Evolutionary conservation across 2,797 vertebrate species (phyloP), one percentile per base, ranked within the genome.

Genomic region (Cossypha heuglini): DNA sequence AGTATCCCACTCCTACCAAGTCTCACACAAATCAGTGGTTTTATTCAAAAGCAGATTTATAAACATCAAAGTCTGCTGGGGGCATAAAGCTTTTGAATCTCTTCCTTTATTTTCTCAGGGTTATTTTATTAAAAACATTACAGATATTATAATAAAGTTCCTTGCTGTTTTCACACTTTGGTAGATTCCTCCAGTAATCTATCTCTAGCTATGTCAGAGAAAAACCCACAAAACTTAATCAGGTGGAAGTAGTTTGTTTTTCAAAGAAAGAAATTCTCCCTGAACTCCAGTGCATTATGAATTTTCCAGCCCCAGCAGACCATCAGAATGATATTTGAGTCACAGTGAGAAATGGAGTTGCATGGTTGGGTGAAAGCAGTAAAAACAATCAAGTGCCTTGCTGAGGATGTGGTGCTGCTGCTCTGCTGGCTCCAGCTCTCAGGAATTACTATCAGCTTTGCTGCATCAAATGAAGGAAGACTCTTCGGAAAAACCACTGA

Each of bases 381-480:
- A 45, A 93, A 96, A 93, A 40, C 81, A 91, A 92, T 86, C 91
- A 86, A 83, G 66, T 69, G 75, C 81, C 61, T 92, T 93, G 61
- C 75, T 90, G 81, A 90, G 64, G n/a, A 80, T 58, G 61, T 46
- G 46, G 29, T 58, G 57, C 25, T 89, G 84, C 74, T 74, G 6
- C 74, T 91, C 52, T 71, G 77, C 46, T 85, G 88, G 62, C 75
- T 93, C 58, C 64, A 25, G 35, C 58, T 86, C 72, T 43, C 46
- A 51, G 67, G 58, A 92, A 66, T 67, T 78, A 26, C 6, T n/a
- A 4, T 71, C 21, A 52, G 11, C 19, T 89, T 77, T 79, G 9
- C 74, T 82, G 52, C 57, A 73, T 61, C 63, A 59, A 61, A 67
- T 85, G n/a, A 74, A 88, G 31, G 28, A 88, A 85, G 42, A 74